Percentiles rank a stretch among this genome's conserved stretches.
Conservation (phyloP, 2,888 invertebrate genomes). For the Caenorhabditis sp. region DNA sequence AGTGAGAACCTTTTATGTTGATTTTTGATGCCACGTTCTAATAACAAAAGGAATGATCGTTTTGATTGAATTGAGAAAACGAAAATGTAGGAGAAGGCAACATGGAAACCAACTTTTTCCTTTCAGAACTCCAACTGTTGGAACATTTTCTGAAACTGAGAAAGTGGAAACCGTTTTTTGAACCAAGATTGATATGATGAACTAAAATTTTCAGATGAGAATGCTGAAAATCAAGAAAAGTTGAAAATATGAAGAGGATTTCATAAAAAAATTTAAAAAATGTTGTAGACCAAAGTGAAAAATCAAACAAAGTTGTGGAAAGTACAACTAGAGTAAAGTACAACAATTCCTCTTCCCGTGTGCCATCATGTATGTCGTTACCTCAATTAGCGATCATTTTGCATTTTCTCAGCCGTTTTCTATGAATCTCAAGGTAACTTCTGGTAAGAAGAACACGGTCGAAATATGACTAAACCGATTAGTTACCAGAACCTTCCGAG, state of each 20-base stretch:
- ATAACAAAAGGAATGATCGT: conserved; percentile 7
- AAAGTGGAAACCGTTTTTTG: too few relatives aligned
- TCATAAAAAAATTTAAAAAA: too few relatives aligned
- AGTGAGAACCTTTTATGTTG: conserved; percentile 26
- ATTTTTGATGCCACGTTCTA: conserved; percentile 23
- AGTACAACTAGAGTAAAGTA: conserved; percentile 34
- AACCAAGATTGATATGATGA: too few relatives aligned
- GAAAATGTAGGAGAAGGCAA: not conserved
- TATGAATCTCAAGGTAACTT: conserved; percentile 47
- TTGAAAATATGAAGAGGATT: too few relatives aligned
- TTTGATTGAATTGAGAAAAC: conserved; percentile 17
- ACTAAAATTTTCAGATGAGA: too few relatives aligned
- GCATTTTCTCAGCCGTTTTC: conserved; percentile 48
- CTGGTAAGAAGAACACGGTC: conserved; percentile 45
- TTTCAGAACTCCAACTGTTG: too few relatives aligned
- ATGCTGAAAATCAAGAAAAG: too few relatives aligned
- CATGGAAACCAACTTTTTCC: not conserved
- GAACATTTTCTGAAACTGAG: too few relatives aligned
- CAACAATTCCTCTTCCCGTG: conserved; percentile 2
- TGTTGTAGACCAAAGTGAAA: not conserved
- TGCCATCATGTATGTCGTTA: conserved; percentile 62
- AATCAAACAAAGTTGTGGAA: not conserved
- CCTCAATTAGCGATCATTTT: conserved; percentile 56
- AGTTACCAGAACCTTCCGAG: conserved; percentile 29
- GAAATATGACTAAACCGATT: conserved; percentile 35